Evolutionary conservation across 1,140 invertebrate genomes (phyloP), one percentile per base, ranked within the genome.

Genomic region (Brachionus rubens): DNA sequence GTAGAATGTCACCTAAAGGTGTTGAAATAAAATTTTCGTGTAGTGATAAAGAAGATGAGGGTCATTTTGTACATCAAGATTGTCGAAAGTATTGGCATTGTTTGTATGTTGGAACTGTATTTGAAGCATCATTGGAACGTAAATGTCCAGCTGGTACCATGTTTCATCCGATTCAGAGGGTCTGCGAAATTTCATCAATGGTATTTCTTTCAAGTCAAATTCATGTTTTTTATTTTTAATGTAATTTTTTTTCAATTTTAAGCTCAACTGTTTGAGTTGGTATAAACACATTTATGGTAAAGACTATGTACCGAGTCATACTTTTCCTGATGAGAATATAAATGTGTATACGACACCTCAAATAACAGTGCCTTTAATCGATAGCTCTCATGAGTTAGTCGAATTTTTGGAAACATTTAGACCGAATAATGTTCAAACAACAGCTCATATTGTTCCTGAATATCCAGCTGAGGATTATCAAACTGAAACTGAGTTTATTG

Each of bases 11-110:
- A 41, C 36, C 33, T 24, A 65, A 41, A 26, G 7, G 9, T 1
- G 19, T 16, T n/a, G 50, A 28, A 1, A 14, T 9, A 4, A 41
- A 43, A 54, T 72, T n/a, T 54, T 72, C 68, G 16, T 72, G 68
- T 28, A 36, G 14, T 33, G 47, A 54, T 48, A 48, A 40, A 50
- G n/a, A 36, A 26, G 68, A 72, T 24, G 68, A 72, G 33, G 46
- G 68, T 21, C 24, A 72, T 24, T 72, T 50, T 26, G 68, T 14
- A 4, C 68, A 72, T 36, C 28, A 28, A 19, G 54, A 75, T 59
- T 75, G 72, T 46, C 72, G 28, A 6, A 54, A 75, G n/a, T 75
- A 75, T 14, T 75, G 72, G 72, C 72, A 75, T 50, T 75, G 72
- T 47, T 16, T 75, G 30, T 75, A 75, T 47, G 72, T 75, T 5